Evolutionary conservation across 2,797 vertebrate species (phyloP), one percentile per base, ranked within the genome.

Genomic region (Mus caroli): DNA sequence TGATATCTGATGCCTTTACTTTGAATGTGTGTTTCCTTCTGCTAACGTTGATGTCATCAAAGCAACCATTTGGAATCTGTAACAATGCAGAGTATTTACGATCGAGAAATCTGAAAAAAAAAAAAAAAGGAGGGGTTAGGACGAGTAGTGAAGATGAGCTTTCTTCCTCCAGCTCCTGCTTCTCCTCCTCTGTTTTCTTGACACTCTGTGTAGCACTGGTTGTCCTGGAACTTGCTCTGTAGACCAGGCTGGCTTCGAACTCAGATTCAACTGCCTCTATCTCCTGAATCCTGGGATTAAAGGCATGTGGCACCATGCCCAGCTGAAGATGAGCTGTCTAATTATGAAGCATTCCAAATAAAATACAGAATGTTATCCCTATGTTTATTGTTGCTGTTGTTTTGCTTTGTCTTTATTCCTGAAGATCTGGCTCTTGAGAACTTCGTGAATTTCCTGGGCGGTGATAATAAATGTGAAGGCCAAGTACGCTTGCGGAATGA

Each of bases 401-500:
- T 69, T 17, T 69, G 64, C 13, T 64, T 20, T 83, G 43, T n/a
- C 83, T 28, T 83, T 83, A 40, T 62, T 26, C 46, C 34, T 46
- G 20, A 76, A 94, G 92, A 56, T 15, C 13, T 24, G 6, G 2
- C 69, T 43, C 86, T 13, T 5, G 56, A 62, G 78, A n/a, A 83
- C 11, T 34, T 22, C 2, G 6, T 94, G 58, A 40, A 6, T 89
- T 79, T 89, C 24, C n/a, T 76, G 34, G 4, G 4, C 40, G 79
- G 79, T 17, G 79, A 82, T 60, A 82, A 60, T 28, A 82, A 82
- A 43, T 82, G 79, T 17, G 10, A 79, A 82, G 79, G 79, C n/a
- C 79, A 60, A 28, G 8, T 82, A 17, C 56, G 15, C 98, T 97
- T 99, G 58, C 99, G 98, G 98, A 97, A 98, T 24, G 97, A 98